These are phyloP conservation scores for Crotalus helleri DNA, from an alignment of 2,113 vertebrate genomes.

Conservation along the genomic window DNA sequence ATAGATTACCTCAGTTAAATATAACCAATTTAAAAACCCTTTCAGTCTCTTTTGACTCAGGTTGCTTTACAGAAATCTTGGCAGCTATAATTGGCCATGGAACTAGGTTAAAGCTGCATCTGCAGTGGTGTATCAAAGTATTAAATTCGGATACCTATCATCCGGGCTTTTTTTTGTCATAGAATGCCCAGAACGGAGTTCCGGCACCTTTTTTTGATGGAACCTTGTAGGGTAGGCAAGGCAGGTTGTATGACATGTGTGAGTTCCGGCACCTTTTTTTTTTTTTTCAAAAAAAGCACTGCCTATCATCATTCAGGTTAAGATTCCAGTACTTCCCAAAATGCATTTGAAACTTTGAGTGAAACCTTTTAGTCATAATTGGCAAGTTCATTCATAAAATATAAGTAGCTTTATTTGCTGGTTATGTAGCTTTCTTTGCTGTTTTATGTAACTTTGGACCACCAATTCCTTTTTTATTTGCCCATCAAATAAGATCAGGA, in stretches of 20 bases:
- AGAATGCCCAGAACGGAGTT: too few relatives aligned
- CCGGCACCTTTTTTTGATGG: too few relatives aligned
- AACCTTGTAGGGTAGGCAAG: too few relatives aligned
- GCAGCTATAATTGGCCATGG: neutral
- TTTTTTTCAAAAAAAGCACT: too few relatives aligned
- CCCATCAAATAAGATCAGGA: neutral
- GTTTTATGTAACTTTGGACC: neutral
- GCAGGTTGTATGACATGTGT: too few relatives aligned
- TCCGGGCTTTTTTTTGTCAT: too few relatives aligned
- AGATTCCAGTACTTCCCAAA: neutral
- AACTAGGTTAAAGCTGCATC: neutral
- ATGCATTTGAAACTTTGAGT: neutral
- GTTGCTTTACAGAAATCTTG: neutral
- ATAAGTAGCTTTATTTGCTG: neutral
- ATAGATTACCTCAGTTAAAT: neutral
- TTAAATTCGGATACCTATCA: neutral
- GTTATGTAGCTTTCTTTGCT: neutral
- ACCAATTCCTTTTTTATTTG: neutral
- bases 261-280: too few relatives aligned
- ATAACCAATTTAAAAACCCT: neutral
- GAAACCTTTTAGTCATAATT: neutral
- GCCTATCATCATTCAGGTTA: neutral
- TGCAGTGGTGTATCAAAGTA: neutral
- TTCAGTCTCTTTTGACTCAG: neutral
- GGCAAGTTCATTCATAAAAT: neutral